Evolutionary conservation across 92 coral and sea anemone genomes (phyloP).

Genomic region (Blastomussa wellsi): DNA sequence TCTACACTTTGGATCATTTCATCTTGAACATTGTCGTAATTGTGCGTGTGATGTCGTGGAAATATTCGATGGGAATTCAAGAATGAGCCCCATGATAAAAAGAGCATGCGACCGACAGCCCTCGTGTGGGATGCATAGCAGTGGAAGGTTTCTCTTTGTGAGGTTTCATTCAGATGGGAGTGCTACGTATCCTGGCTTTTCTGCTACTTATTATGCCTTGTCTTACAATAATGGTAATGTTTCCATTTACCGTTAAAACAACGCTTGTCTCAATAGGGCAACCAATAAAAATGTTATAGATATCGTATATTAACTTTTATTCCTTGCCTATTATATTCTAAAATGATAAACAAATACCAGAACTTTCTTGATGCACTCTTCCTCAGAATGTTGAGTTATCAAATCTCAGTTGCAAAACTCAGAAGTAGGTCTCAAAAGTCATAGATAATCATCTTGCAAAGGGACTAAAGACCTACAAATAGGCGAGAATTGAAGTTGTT

Average conservation of each 20-base stretch:
- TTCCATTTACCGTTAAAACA: too few species aligned
- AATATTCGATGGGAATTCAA: conserved; percentile 21
- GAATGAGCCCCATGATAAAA: not conserved
- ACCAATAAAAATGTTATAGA: too few species aligned
- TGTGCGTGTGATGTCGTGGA: conserved; percentile 10
- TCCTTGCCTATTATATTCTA: too few species aligned
- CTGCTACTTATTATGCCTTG: not conserved
- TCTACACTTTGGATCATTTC: not conserved
- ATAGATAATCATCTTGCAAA: too few species aligned
- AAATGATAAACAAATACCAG: too few species aligned
- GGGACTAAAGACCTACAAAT: too few species aligned
- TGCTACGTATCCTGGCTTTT: not conserved
- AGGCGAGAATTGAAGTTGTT: too few species aligned
- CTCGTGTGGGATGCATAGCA: not conserved
- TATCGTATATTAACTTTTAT: too few species aligned
- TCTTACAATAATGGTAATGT: not conserved
- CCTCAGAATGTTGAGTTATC: too few species aligned
- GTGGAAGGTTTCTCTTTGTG: conserved; percentile 19
- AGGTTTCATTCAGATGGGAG: not conserved
- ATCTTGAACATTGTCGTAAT: not conserved
- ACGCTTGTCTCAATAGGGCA: too few species aligned
- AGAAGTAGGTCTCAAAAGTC: not conserved
- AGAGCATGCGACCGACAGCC: not conserved
- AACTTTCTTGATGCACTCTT: too few species aligned
- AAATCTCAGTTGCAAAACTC: not conserved